These are phyloP conservation scores for Phainopepla nitens DNA, from an alignment of 2,113 vertebrate species.

Conservation along the genomic window DNA sequence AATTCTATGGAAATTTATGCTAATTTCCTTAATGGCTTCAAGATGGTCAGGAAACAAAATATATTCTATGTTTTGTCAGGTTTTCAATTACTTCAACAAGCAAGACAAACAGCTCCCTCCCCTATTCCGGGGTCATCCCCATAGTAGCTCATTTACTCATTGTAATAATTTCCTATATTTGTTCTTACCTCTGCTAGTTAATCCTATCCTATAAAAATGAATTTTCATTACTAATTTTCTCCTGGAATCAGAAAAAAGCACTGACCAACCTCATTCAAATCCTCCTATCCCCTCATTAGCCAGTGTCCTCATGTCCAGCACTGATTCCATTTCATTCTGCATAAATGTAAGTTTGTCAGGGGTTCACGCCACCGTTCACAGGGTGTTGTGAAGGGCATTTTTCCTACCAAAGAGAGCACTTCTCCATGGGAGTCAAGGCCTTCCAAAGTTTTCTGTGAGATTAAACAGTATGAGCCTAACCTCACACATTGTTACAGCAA, in stretches of 20 bases:
- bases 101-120: not conserved
- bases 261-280: not conserved
- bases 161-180: not conserved
- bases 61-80: not conserved
- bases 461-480: not conserved
- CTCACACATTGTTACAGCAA: not conserved
- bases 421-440: not conserved
- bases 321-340: not conserved
- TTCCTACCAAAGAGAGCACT: not conserved
- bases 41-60: not conserved
- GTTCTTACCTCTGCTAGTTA: not conserved
- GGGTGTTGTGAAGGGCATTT: not conserved
- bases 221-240: not conserved
- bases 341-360: not conserved
- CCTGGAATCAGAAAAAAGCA: not conserved
- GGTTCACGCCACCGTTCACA: not conserved
- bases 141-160: not conserved
- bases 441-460: not conserved
- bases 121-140: fast-evolving
- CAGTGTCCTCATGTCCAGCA: not conserved
- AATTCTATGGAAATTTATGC: not conserved
- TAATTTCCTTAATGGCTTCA: conserved; percentile 17
- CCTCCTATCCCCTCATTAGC: not conserved
- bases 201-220: not conserved
- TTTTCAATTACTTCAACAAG: not conserved